phyloP scores from a whole-genome alignment of 2,888 invertebrate species.

The Torymus tubicola region DNA sequence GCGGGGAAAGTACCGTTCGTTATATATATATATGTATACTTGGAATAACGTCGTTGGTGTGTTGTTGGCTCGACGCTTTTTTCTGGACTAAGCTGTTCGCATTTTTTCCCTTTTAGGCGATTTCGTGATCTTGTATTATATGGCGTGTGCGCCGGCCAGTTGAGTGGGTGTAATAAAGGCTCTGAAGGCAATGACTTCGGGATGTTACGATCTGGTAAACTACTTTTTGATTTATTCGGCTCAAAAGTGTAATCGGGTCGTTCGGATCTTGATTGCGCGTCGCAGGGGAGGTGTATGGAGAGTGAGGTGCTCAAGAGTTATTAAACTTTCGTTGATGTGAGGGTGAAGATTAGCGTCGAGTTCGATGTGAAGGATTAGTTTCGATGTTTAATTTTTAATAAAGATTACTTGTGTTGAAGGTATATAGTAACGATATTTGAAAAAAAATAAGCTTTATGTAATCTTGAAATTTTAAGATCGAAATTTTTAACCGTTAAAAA shows the following conservation, averaged over 20 bases:
- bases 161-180: background rate
- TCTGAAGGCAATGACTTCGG: constrained; percentile 16
- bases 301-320: background rate
- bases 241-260: constrained; percentile 12
- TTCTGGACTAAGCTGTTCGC: background rate
- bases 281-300: background rate
- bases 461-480: too few relatives aligned
- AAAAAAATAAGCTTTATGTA: too few relatives aligned
- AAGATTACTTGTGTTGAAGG: background rate
- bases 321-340: constrained; percentile 33
- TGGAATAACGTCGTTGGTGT: constrained; percentile 59
- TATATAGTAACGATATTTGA: background rate
- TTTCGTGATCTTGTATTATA: background rate
- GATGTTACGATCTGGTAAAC: constrained; percentile 35
- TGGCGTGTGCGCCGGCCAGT: background rate
- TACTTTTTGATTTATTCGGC: constrained; percentile 47
- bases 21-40: constrained; percentile 34
- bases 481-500: too few relatives aligned
- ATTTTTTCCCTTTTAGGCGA: background rate
- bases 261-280: constrained; percentile 19
- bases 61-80: background rate
- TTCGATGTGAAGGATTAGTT: background rate
- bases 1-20: constrained; percentile 66
- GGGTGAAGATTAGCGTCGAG: constrained; percentile 8
- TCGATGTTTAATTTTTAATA: constrained; percentile 17